Base-by-base conservation (phyloP, 2,888 invertebrate species). In the Cinara cedri region DNA sequence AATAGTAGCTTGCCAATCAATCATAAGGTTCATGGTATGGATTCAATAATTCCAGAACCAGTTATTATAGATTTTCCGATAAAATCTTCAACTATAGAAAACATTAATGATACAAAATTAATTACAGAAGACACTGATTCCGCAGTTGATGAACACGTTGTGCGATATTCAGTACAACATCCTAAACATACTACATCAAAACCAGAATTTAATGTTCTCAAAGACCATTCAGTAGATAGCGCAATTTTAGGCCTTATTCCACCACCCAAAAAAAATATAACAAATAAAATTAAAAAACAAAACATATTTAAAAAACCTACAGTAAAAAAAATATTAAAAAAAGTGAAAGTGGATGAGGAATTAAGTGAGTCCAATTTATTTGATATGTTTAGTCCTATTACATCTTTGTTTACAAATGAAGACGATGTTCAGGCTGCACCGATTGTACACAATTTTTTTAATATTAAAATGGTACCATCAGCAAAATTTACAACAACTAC, bases 341-440 rank as follows among this genome's bases (percentile, higher is more conserved):
- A 78, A 42, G 42, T 70, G 10, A 49, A 78, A 70, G 1, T 70
- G 0, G 13, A 21, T 0, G 76, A 46, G 1, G 60, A 51, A n/a
- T 49, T 57, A 42, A 49, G 70, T 19, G 78, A 78, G 9, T 8
- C 44, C 1, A 42, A 68, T 78, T 60, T 78, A 21, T 16, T 78
- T n/a, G 78, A 78, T n/a, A 60, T 78, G 1, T 4, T 78, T 21
- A 70, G 51, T 62, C 78, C 78, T 11, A 78, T 78, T 51, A 68
- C 66, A 3, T 60, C 57, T 1, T 70, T 78, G 42, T 68, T 78
- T 60, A 51, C 16, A 8, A 68, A 60, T 3, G 66, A 78, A 11
- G 57, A 78, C 16, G 46, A 78, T 13, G 34, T n/a, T 3, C 11
- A 19, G 21, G 21, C 9, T 57, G 46, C 19, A 21, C 60, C 78